Base-by-base conservation (phyloP, 2,888 invertebrate genomes). In the Liodrosophila aerea region DNA sequence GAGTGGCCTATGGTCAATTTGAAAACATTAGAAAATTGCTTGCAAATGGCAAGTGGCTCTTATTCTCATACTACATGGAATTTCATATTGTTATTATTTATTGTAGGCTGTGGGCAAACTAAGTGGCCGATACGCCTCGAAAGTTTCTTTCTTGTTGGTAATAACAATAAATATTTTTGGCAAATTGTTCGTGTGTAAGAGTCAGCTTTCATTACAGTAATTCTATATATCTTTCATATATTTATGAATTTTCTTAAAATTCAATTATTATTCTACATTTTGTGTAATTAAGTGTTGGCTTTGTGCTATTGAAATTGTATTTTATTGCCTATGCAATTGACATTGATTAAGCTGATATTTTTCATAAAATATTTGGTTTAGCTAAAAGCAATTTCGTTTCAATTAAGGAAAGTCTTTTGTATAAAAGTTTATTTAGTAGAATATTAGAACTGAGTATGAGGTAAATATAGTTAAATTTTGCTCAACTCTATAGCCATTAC, bases 81-180 rank as follows among this genome's bases (percentile, higher is more conserved):
- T n/a, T 64, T 56, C 52, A 53, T 63, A 56, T 33, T 30, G 33
- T 33, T 61, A 52, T 50, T 73, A 63, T 64, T 73, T 73, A 59
- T 73, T 49, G n/a, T 15, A 7, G 22, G 7, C 29, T 58, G 27
- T 34, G 15, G n/a, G 31, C 34, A 22, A 7, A 2, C 41, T 50
- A 66, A 37, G 45, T 54, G 33, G 31, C 22, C 30, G 57, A 9
- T 39, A 46, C 13, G 51, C 18, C 13, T 18, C 12, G 15, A 61
- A 56, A 61, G 52, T 56, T 61, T 34, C 22, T 22, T 39, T 34
- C 22, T 29, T 39, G 18, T n/a, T 27, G 18, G 41, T 44, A 54
- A 68, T 54, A 62, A 58, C 47, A 66, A 67, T 72, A 69, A 66
- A 66, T 65, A 46, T 43, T 43, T 65, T 39, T 18, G n/a, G 7